Evolutionary conservation across 2,113 vertebrate species (phyloP).

Genomic region (Hyla sarda): DNA sequence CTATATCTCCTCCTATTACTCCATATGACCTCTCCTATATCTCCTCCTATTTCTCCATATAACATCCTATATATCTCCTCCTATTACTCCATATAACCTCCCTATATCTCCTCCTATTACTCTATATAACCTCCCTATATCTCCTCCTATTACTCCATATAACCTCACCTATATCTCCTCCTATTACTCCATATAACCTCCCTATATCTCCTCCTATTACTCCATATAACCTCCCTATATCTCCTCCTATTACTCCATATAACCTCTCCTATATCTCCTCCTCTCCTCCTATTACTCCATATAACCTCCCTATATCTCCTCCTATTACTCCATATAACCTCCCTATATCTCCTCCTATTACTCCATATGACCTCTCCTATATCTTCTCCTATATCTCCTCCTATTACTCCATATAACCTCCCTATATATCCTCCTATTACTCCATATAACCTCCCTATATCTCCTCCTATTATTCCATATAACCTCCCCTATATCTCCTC

Average conservation of each 20-base stretch:
- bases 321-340: too few species aligned
- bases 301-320: too few species aligned
- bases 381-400: too few species aligned
- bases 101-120: too few species aligned
- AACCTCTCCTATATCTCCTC: background rate
- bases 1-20: background rate
- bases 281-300: background rate
- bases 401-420: slow-evolving; percentile 2
- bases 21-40: background rate
- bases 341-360: background rate
- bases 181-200: background rate
- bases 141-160: slow-evolving; percentile 36
- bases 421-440: background rate
- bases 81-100: background rate
- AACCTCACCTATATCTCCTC: too few species aligned
- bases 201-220: background rate
- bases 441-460: background rate
- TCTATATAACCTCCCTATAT: slow-evolving; percentile 1
- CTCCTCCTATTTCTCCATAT: background rate
- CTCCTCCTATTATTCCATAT: background rate
- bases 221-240: too few species aligned
- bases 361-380: background rate
- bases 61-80: background rate
- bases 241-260: background rate
- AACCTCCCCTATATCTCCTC: background rate